These are phyloP conservation scores for Trichomycterus rosablanca DNA, from an alignment of 2,113 vertebrate species.

Conservation along the genomic window DNA sequence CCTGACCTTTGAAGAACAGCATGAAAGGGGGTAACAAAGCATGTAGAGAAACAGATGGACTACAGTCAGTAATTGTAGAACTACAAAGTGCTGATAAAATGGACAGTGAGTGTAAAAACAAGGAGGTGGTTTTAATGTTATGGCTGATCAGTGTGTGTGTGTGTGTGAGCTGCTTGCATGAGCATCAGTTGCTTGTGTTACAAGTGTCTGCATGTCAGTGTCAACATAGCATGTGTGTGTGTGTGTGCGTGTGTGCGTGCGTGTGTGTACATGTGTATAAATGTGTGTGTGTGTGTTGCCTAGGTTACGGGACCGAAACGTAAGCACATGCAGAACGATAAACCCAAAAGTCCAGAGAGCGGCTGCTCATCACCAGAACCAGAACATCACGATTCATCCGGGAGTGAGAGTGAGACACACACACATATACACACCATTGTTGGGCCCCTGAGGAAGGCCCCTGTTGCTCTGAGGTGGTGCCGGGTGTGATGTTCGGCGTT, in stretches of 20 bases:
- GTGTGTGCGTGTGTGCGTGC: not conserved
- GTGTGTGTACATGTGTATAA: conserved; percentile 13
- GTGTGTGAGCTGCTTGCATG: not conserved
- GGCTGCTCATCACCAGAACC: conserved; percentile 93
- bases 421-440: conserved; percentile 11
- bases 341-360: conserved; percentile 80
- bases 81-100: no score
- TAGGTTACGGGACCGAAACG: conserved; percentile 91
- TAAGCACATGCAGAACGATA: conserved; percentile 80
- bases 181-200: no score
- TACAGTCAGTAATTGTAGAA: no score
- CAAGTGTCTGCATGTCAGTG: not conserved
- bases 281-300: conserved; percentile 8
- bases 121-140: no score
- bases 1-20: no score
- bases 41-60: no score
- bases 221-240: not conserved
- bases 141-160: no score
- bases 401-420: conserved; percentile 81
- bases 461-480: no score
- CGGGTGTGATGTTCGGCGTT: no score
- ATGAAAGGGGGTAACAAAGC: no score
- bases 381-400: conserved; percentile 92
- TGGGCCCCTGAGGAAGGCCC: no score
- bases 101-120: no score